Base-by-base conservation (phyloP, 2,797 vertebrate genomes). In the Mus caroli region DNA sequence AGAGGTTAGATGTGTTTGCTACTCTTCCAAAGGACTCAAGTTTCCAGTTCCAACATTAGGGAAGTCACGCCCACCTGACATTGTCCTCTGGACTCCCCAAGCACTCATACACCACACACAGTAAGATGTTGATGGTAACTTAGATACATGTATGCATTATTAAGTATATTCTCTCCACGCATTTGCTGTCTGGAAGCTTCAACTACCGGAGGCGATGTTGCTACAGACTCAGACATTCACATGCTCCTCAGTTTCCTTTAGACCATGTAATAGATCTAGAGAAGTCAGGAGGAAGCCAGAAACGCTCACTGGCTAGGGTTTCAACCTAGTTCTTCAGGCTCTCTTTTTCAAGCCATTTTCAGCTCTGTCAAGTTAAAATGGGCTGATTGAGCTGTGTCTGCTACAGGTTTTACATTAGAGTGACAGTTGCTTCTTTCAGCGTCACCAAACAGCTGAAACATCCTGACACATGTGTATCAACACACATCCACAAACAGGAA, bases 381-480 rank as follows among this genome's bases (percentile, higher is more conserved):
- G 37, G 89, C 69, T 92, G 87, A 94, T 0, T 78, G 87, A 92
- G 62, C 75, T 90, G 50, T 83, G 15, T 85, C 64, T 93, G 22
- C 87, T 90, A 60, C 37, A 62, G 71, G 64, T 71, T 73, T 64
- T 78, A 24, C 14, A 40, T 56, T 82, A 69, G 82, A 95, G 24
- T 88, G 80, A 95, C 92, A 91, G 85, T 26, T 93, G 56, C 71
- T 93, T 94, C 82, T 52, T 84, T 50, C 82, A 89, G 69, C 62
- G 50, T 83, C 88, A 95, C 69, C 77, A 80, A 90, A 90, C 93
- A 92, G 54, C 75, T 90, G n/a, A n/a, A n/a, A 1, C 88, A 46
- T 92, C 73, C 83, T 93, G 94, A 95, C 85, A 54, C 26, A 26
- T 93, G 52, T 93, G 40, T 67, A 73, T 94, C 84, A 93, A 82